Base-by-base conservation (phyloP, 2,113 vertebrate species). In the Sardina pilchardus region DNA sequence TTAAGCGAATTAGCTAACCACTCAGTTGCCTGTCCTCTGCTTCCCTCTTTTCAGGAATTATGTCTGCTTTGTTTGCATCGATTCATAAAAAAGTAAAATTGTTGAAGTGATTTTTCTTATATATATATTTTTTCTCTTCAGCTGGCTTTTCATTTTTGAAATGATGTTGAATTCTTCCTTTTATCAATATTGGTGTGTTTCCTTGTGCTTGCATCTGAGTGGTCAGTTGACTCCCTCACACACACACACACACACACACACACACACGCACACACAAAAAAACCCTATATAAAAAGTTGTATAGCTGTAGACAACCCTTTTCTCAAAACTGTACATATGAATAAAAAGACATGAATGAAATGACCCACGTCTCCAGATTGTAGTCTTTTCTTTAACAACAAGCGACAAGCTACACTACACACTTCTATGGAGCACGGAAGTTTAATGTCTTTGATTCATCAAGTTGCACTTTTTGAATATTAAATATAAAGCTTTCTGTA, bases 251-350 rank as follows among this genome's bases (percentile, higher is more conserved):
- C 59, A 63, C 24, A 63, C 84, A 86, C 71, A 78, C 71, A 34
- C 71, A 78, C 71, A 78, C 30, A 78, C 71, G 39, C 2, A n/a
- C 59, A 63, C 24, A 63, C 84, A 86, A 86, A 83, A 67, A 92
- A 94, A 94, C 88, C 39, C 39, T 92, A 91, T 92, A 94, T 93
- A 92, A 94, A 94, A 94, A 91, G 93, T 93, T 96, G 95, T 96
- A 96, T 95, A 96, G 95, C 94, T 94, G 94, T 96, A 95, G 95
- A 93, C 92, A 90, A 71, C 91, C 91, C 36, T 95, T 95, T 94
- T 94, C 93, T 94, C 92, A 95, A 93, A 94, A 93, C 94, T 96
- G 95, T 96, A 96, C 94, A 95, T 95, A 95, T 89, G 92, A 94
- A 95, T 92, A 93, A 94, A 93, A 94, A 94, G 93, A 93, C 94